Percentiles rank a stretch among this genome's conserved stretches.
Conservation (phyloP, 2,797 vertebrate genomes). For the Mycteria americana region DNA sequence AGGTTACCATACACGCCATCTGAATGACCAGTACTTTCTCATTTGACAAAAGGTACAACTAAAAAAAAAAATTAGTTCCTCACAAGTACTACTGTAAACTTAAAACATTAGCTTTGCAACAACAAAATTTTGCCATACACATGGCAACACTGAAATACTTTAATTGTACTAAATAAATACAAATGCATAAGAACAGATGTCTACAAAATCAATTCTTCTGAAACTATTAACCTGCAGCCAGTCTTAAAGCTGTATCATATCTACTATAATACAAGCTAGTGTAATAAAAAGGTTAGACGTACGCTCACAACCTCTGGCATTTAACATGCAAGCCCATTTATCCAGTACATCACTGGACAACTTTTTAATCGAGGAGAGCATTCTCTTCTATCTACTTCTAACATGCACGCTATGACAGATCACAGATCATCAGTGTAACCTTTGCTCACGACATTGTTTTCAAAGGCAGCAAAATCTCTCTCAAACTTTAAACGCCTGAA, state of each 20-base stretch:
- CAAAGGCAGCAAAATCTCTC: not conserved
- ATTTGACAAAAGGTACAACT: not conserved
- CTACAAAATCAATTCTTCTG: not conserved
- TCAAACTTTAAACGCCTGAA: conserved; percentile 24
- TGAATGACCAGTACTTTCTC: not conserved
- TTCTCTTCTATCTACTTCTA: not conserved
- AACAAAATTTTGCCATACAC: not conserved
- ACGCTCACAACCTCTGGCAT: not conserved
- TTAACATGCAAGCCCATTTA: not conserved
- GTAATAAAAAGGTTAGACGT: not conserved
- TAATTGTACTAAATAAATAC: not conserved
- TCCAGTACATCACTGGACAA: not conserved
- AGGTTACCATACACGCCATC: not conserved
- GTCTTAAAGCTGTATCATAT: not conserved
- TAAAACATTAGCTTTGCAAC: not conserved
- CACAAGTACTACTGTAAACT: not conserved
- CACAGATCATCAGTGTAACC: not conserved
- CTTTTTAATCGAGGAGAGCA: not conserved
- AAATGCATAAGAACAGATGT: not conserved
- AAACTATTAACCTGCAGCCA: not conserved
- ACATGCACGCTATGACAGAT: not conserved
- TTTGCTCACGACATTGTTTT: conserved; percentile 14
- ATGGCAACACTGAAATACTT: not conserved
- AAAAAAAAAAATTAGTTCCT: not conserved
- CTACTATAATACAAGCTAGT: not conserved